A percentile compares a stretch with the other conserved stretches of the same genome.
Evolutionary conservation across 2,888 invertebrate genomes (phyloP).

Genomic region (Lapara coniferarum): DNA sequence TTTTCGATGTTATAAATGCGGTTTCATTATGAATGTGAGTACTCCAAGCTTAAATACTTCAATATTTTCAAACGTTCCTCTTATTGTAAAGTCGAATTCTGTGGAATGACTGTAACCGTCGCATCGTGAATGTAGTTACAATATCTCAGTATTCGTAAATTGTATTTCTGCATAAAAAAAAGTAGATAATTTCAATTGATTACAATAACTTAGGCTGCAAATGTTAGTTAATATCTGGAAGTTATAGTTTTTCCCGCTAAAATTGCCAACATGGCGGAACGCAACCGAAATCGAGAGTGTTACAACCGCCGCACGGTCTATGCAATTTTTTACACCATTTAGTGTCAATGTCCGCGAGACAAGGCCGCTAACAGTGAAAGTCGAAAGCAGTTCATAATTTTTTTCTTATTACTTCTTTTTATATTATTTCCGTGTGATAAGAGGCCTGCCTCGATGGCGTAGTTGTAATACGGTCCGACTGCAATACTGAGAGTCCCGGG

Average conservation of each 20-base stretch:
- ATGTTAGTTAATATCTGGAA: conserved; percentile 30
- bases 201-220: not conserved
- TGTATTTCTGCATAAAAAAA: too few relatives aligned
- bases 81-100: too few relatives aligned
- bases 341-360: conserved; percentile 63
- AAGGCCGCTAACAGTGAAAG: conserved; percentile 69
- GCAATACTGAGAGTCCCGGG: too few relatives aligned
- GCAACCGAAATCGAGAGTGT: conserved; percentile 57
- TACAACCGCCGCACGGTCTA: conserved; percentile 47
- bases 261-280: conserved; percentile 39
- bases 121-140: too few relatives aligned
- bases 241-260: conserved; percentile 39
- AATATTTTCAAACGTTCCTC: too few relatives aligned
- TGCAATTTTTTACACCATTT: conserved; percentile 56
- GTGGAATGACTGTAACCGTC: too few relatives aligned
- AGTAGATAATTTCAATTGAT: not conserved
- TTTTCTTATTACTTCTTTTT: conserved; percentile 22
- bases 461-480: too few relatives aligned
- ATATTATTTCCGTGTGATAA: conserved; percentile 7
- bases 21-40: too few relatives aligned
- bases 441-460: too few relatives aligned
- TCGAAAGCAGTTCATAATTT: conserved; percentile 58
- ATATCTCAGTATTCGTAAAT: too few relatives aligned
- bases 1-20: too few relatives aligned
- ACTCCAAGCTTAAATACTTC: too few relatives aligned